Evolutionary conservation across 2,113 vertebrate genomes (phyloP).

Genomic region (Platichthys flesus): DNA sequence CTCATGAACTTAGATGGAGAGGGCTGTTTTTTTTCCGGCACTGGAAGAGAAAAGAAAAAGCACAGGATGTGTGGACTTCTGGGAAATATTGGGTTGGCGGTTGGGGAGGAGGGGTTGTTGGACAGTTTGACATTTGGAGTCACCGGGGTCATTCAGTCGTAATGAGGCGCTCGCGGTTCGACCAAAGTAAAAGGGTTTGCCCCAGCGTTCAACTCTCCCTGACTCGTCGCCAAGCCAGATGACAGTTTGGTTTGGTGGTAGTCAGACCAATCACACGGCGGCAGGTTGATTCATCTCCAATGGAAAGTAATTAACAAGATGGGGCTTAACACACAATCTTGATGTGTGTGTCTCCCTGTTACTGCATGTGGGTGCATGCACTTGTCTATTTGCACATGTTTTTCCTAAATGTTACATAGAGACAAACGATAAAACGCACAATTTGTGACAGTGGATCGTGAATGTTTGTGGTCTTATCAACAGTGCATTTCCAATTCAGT

Average conservation of each 20-base stretch:
- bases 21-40: constrained; percentile 47
- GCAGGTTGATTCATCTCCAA: constrained; percentile 88
- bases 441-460: not conserved
- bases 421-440: not conserved
- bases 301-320: constrained; percentile 86
- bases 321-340: constrained; percentile 40
- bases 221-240: constrained; percentile 67
- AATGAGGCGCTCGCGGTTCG: constrained; percentile 83
- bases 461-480: not conserved
- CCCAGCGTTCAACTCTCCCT: constrained; percentile 83
- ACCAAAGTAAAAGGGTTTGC: constrained; percentile 78
- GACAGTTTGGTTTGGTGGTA: constrained; percentile 77
- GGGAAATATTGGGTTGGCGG: constrained; percentile 78
- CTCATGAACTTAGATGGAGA: constrained; percentile 63
- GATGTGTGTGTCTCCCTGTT: constrained; percentile 13
- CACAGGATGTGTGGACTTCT: constrained; percentile 80
- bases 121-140: constrained; percentile 84
- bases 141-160: constrained; percentile 84
- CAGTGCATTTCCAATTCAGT: not conserved
- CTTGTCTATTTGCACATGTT: not conserved
- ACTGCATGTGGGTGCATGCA: constrained; percentile 5
- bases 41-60: constrained; percentile 78
- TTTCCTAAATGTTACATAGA: constrained; percentile 15
- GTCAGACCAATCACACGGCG: constrained; percentile 79
- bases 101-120: constrained; percentile 40